Percentiles rank a stretch among this genome's conserved stretches.
Evolutionary conservation across 2,113 vertebrate genomes (phyloP).

Genomic region (Cromileptes altivelis): DNA sequence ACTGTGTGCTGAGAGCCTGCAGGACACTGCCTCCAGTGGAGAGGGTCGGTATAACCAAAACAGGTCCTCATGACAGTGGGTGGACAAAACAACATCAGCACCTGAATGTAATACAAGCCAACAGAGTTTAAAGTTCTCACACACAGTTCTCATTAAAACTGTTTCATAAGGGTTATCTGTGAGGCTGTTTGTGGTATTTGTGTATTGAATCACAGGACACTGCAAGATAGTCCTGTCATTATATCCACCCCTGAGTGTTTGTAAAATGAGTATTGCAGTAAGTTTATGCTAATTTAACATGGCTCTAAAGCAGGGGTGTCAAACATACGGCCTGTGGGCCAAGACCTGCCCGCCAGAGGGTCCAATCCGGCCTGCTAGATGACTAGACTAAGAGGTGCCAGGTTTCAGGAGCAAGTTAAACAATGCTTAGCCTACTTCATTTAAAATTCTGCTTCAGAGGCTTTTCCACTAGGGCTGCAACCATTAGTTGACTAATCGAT

Average conservation of each 20-base stretch:
- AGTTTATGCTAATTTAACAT: neutral
- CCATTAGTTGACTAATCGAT: too few relatives aligned
- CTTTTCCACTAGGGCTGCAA: too few relatives aligned
- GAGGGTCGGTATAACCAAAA: slow-evolving; percentile 55
- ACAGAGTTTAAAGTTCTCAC: too few relatives aligned
- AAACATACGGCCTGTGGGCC: too few relatives aligned
- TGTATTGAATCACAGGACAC: neutral
- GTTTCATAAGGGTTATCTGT: neutral
- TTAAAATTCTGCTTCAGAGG: too few relatives aligned
- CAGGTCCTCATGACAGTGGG: slow-evolving; percentile 4
- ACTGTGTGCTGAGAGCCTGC: slow-evolving; percentile 28
- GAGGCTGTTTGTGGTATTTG: neutral
- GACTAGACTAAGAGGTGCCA: too few relatives aligned
- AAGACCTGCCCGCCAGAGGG: too few relatives aligned
- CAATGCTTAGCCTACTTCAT: too few relatives aligned
- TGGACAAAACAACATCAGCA: slow-evolving; percentile 19
- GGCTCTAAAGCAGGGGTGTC: neutral
- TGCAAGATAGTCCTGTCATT: neutral
- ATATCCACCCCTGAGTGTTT: neutral
- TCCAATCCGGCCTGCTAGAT: too few relatives aligned
- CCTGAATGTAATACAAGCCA: neutral
- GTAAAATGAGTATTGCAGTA: neutral
- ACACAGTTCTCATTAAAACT: too few relatives aligned
- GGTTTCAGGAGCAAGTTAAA: too few relatives aligned
- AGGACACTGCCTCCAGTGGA: slow-evolving; percentile 65